Conservation (phyloP, 2,113 vertebrate genomes). For the Notarius quadriscutis region DNA sequence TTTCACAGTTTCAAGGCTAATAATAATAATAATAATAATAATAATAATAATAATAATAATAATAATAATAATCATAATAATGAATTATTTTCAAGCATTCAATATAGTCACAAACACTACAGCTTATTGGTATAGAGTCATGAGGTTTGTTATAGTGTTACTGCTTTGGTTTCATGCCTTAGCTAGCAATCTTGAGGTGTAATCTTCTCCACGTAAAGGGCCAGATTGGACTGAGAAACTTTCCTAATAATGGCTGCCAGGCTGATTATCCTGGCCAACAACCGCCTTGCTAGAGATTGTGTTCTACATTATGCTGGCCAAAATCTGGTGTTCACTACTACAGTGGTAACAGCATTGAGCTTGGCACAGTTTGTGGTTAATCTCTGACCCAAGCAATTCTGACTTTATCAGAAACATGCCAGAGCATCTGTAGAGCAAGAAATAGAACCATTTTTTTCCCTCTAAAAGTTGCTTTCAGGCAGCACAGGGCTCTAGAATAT, state of each 20-base stretch:
- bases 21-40: background rate
- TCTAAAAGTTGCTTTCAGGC: background rate
- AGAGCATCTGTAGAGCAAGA: background rate
- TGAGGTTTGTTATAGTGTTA: background rate
- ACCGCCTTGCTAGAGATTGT: constrained; percentile 13
- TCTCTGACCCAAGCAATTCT: constrained; percentile 9
- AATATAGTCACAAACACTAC: background rate
- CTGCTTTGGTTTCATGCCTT: background rate
- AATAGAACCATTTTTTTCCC: background rate
- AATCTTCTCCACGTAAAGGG: background rate
- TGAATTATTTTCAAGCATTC: background rate
- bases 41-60: background rate
- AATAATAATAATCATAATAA: background rate
- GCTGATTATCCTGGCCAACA: constrained; percentile 19
- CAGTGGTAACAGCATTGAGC: background rate
- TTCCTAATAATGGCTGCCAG: constrained; percentile 10
- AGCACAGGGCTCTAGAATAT: background rate
- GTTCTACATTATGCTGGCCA: background rate
- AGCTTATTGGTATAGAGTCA: background rate
- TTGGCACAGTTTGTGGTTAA: constrained; percentile 4
- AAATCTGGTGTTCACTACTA: constrained; percentile 5
- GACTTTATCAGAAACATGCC: background rate
- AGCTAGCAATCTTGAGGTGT: background rate
- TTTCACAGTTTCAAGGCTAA: background rate
- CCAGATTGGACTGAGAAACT: constrained; percentile 2